A percentile compares a stretch with the other conserved stretches of the same genome.
These are phyloP conservation scores for Orthosia incerta DNA, from an alignment of 2,888 invertebrate species.

Conservation along the genomic window DNA sequence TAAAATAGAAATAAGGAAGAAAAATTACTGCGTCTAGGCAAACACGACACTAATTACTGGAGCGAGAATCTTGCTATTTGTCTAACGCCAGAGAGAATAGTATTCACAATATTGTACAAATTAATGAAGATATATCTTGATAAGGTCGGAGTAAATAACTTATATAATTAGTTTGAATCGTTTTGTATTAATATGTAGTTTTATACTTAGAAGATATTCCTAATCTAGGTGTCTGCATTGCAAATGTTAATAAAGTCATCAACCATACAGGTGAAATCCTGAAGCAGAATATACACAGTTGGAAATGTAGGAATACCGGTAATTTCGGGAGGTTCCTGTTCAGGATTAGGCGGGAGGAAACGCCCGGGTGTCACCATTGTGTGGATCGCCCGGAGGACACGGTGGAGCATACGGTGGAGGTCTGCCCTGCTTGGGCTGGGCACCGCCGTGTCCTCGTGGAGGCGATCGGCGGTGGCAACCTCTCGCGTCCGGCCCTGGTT, in stretches of 20 bases:
- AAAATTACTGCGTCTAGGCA: constrained; percentile 68
- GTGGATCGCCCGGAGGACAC: too few relatives aligned
- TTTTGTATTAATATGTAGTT: background rate
- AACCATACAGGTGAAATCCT: background rate
- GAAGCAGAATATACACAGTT: background rate
- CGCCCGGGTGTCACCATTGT: too few relatives aligned
- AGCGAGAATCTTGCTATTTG: constrained; percentile 67
- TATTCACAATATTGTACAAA: constrained; percentile 62
- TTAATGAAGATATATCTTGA: constrained; percentile 41
- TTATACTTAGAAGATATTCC: background rate
- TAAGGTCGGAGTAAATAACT: constrained; percentile 37
- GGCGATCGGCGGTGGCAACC: too few relatives aligned
- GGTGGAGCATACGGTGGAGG: too few relatives aligned
- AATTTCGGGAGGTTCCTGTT: too few relatives aligned
- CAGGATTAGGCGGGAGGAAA: too few relatives aligned
- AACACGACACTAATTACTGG: constrained; percentile 73
- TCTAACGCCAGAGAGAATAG: constrained; percentile 63
- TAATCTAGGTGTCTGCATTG: background rate
- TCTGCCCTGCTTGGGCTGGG: too few relatives aligned
- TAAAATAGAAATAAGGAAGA: constrained; percentile 61
- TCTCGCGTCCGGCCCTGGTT: too few relatives aligned
- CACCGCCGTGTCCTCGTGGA: too few relatives aligned
- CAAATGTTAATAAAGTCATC: background rate
- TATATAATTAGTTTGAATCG: constrained; percentile 18
- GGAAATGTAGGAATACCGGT: background rate